These are phyloP conservation scores for Automeris io DNA, from an alignment of 2,888 invertebrate genomes.

Conservation along the genomic window DNA sequence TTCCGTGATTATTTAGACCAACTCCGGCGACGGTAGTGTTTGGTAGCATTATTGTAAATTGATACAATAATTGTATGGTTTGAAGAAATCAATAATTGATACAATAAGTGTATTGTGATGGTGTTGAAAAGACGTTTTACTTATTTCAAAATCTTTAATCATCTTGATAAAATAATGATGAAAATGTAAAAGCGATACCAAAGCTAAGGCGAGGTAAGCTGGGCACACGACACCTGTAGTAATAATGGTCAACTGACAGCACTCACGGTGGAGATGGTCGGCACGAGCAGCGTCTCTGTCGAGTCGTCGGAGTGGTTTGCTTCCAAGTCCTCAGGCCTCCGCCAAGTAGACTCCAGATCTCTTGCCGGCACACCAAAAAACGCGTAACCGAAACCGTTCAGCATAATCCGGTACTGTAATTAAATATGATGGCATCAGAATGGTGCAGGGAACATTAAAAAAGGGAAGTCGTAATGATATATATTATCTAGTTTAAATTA, in stretches of 20 bases:
- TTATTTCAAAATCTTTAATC: too few species aligned
- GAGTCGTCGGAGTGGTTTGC: slow-evolving; percentile 64
- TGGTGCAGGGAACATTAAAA: too few species aligned
- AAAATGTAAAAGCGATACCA: slow-evolving; percentile 18
- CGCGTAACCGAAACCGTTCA: slow-evolving; percentile 89
- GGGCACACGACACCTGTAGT: slow-evolving; percentile 30
- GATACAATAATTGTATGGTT: too few species aligned
- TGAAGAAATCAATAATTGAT: too few species aligned
- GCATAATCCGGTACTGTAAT: slow-evolving; percentile 86
- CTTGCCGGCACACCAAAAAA: slow-evolving; percentile 86
- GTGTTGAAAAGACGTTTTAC: too few species aligned
- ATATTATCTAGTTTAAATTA: too few species aligned
- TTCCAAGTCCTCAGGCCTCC: slow-evolving; percentile 76
- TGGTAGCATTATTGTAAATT: too few species aligned
- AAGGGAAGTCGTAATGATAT: too few species aligned
- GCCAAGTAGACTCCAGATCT: slow-evolving; percentile 84
- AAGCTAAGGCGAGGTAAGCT: slow-evolving; percentile 19
- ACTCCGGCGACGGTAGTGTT: too few species aligned
- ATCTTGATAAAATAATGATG: slow-evolving; percentile 12
- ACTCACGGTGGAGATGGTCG: slow-evolving; percentile 78
- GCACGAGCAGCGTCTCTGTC: slow-evolving; percentile 74
- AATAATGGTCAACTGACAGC: slow-evolving; percentile 65
- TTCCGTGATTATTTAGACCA: too few species aligned
- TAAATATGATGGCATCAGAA: not conserved
- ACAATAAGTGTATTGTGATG: too few species aligned